Percentiles rank a stretch among this genome's conserved stretches.
Conservation (phyloP, 2,888 invertebrate genomes). For the Agriotes lineatus region DNA sequence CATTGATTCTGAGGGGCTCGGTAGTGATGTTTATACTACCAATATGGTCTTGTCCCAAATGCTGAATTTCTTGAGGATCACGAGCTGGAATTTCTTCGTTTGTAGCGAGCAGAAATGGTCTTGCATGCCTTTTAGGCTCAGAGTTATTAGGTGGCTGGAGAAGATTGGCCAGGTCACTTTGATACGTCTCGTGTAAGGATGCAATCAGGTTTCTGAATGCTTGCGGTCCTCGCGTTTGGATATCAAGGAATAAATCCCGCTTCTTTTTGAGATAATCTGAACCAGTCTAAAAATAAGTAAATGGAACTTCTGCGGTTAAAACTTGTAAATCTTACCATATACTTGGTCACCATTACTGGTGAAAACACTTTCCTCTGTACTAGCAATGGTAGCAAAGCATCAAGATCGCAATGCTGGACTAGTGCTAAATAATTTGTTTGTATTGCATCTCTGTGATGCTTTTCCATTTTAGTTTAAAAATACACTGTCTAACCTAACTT, state of each 20-base stretch:
- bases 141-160: conserved; percentile 22
- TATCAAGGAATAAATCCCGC: conserved; percentile 68
- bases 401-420: conserved; percentile 69
- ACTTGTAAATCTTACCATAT: conserved; percentile 53
- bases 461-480: conserved; percentile 64
- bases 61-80: conserved; percentile 6
- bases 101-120: conserved; percentile 27
- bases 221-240: conserved; percentile 70
- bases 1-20: conserved; percentile 52
- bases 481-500: not conserved
- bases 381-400: conserved; percentile 65
- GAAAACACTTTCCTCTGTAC: conserved; percentile 46
- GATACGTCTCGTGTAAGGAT: conserved; percentile 57
- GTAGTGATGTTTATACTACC: conserved; percentile 48
- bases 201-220: conserved; percentile 69
- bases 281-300: not conserved
- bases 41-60: not conserved
- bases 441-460: conserved; percentile 68
- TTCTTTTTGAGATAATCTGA: conserved; percentile 61
- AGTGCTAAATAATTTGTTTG: conserved; percentile 67
- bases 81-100: not conserved
- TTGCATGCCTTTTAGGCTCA: conserved; percentile 2
- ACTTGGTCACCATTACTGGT: conserved; percentile 56
- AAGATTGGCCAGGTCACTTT: conserved; percentile 30
- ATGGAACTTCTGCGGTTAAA: not conserved